phyloP scores from a whole-genome alignment of 2,797 vertebrate genomes.

The Dallia pectoralis region DNA sequence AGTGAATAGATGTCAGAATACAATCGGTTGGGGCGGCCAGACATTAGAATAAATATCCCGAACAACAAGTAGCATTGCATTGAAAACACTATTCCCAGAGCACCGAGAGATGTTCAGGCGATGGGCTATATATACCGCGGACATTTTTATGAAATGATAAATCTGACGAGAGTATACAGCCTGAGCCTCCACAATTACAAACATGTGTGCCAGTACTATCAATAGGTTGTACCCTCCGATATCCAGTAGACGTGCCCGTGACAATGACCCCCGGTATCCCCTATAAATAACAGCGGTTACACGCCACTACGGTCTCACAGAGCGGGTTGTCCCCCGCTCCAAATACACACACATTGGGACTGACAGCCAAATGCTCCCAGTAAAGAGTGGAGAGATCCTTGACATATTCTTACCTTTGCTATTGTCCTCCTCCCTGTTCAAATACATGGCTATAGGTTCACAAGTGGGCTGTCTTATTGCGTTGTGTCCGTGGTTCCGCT shows the following conservation, averaged over 20 bases:
- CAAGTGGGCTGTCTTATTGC: slow-evolving; percentile 53
- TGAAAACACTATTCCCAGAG: no score
- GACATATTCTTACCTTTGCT: slow-evolving; percentile 75
- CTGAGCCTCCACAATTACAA: slow-evolving; percentile 45
- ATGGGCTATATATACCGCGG: slow-evolving; percentile 29
- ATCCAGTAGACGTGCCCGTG: slow-evolving; percentile 30
- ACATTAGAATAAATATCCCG: slow-evolving; percentile 5
- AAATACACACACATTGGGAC: slow-evolving; percentile 64
- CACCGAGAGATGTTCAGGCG: no score
- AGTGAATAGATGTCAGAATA: slow-evolving; percentile 40
- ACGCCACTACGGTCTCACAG: slow-evolving; percentile 31
- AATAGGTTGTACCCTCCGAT: slow-evolving; percentile 12
- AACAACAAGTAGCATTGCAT: slow-evolving; percentile 53
- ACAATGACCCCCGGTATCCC: slow-evolving; percentile 32
- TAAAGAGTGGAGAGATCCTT: slow-evolving; percentile 44
- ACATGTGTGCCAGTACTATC: slow-evolving; percentile 63
- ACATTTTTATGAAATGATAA: slow-evolving; percentile 2
- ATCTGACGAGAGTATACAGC: slow-evolving; percentile 47
- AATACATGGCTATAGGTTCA: slow-evolving; percentile 79
- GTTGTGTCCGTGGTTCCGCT: slow-evolving; percentile 44
- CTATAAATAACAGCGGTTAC: slow-evolving; percentile 36
- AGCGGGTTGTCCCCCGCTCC: slow-evolving; percentile 30
- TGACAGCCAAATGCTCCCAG: slow-evolving; percentile 42
- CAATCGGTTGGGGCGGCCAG: background rate
- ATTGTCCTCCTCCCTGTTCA: slow-evolving; percentile 78